Evolutionary conservation across 2,888 invertebrate species (phyloP), one percentile per base, ranked within the genome.

Genomic region (Linnaemya tessellans): DNA sequence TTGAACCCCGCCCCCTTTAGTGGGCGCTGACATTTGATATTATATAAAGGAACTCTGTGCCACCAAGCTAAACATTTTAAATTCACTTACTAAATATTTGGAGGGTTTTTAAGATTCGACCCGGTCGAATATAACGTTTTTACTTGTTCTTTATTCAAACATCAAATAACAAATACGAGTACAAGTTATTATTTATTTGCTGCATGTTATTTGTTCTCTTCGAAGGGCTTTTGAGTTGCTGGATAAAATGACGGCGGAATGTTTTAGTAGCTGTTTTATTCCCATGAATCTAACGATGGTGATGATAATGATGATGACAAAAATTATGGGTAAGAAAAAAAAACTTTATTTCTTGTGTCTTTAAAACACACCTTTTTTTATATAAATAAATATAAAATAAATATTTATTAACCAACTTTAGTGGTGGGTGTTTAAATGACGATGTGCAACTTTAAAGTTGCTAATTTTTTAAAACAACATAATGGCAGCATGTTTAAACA

Each of bases 321-420:
- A 8, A 25, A 60, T 68, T 38, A 71, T 80, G 71, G 64, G 41
- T 54, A 79, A 73, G 9, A 56, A 58, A 30, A 58, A 73, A 30
- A 58, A 73, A 67, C 64, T 80, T 58, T 65, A 18, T 65, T 67
- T 73, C n/a, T 22, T 65, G 35, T 71, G 64, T 54, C 11, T 54
- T 9, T n/a, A 43, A 75, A 79, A 62, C 78, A 70, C 78, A 70
- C 78, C 70, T 79, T 70, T 30, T 70, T 70, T 70, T n/a, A n/a
- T n/a, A n/a, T n/a, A n/a, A n/a, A n/a, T n/a, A 54, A 62, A n/a
- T 20, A 25, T 9, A 62, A 56, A 38, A 43, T 49, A 35, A 9
- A 62, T 70, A 70, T 54, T 70, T 49, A 56, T 73, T 11, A 35
- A 41, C 1, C 10, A 2, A 49, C 25, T 64, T 71, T 82, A 77